Percentiles rank a stretch among this genome's conserved stretches.
phyloP scores from a whole-genome alignment of 2,888 invertebrate species.

The Plusia festucae region DNA sequence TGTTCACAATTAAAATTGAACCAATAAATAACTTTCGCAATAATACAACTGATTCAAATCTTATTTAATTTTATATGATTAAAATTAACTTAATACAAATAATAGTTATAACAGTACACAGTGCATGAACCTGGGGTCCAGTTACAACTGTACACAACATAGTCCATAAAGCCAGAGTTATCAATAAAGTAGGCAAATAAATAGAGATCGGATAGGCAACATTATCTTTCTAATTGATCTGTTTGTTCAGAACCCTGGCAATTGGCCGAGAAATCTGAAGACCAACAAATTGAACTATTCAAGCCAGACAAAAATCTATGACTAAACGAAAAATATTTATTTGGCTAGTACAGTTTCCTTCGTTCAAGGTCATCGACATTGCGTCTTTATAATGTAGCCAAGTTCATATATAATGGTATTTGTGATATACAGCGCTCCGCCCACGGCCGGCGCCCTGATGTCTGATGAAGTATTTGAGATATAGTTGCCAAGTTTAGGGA shows the following conservation, averaged over 20 bases:
- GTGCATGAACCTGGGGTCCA: no score
- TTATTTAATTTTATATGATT: no score
- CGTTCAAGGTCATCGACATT: constrained; percentile 39
- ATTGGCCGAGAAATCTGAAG: constrained; percentile 23
- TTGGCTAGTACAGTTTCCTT: constrained; percentile 40
- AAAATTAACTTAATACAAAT: no score
- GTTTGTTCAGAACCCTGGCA: constrained; percentile 12
- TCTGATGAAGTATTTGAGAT: constrained; percentile 35
- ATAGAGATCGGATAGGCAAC: neutral
- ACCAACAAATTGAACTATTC: constrained; percentile 15
- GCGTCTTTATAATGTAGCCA: constrained; percentile 46
- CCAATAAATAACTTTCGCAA: no score
- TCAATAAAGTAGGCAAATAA: neutral
- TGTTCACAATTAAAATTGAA: no score
- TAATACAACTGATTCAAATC: no score
- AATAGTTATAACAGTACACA: no score
- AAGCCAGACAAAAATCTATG: constrained; percentile 25
- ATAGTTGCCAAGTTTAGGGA: constrained; percentile 46
- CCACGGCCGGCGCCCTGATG: constrained; percentile 46
- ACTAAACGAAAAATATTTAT: constrained; percentile 41
- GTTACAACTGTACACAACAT: no score
- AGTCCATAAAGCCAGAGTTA: neutral
- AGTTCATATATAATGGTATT: constrained; percentile 35
- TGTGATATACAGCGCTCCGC: constrained; percentile 31
- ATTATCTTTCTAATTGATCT: neutral